Conservation (phyloP, 1,140 invertebrate genomes). For the Neodiprion lecontei region DNA sequence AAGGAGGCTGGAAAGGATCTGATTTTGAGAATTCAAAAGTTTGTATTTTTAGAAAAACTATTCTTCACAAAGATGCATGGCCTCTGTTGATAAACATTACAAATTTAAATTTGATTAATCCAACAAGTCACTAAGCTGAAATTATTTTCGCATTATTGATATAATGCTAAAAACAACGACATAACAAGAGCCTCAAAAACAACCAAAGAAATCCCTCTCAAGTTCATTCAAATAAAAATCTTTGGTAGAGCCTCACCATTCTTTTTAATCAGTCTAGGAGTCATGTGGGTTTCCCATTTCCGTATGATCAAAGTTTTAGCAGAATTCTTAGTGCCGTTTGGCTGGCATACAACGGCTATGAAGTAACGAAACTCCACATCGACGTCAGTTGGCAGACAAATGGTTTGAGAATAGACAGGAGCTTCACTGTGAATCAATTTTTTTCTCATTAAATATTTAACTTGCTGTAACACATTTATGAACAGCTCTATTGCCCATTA, state of each 20-base stretch:
- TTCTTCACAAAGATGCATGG: constrained; percentile 46
- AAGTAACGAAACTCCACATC: constrained; percentile 82
- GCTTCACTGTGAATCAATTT: not conserved
- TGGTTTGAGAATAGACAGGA: constrained; percentile 41
- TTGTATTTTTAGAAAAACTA: constrained; percentile 15
- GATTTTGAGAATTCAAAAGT: constrained; percentile 9
- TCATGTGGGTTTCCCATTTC: constrained; percentile 84
- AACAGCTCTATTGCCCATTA: not conserved
- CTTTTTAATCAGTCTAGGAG: constrained; percentile 68
- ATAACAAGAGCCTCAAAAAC: constrained; percentile 21
- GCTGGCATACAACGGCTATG: constrained; percentile 63
- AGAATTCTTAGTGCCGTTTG: constrained; percentile 59
- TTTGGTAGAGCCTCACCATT: constrained; percentile 50
- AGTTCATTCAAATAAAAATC: not conserved
- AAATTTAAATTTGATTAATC: too few species aligned
- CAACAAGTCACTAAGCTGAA: constrained; percentile 37
- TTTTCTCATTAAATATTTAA: constrained; percentile 38
- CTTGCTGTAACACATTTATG: constrained; percentile 39
- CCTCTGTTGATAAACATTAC: too few species aligned
- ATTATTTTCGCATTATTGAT: constrained; percentile 47
- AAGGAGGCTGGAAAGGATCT: constrained; percentile 16
- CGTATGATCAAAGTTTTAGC: constrained; percentile 71
- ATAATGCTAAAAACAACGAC: constrained; percentile 32
- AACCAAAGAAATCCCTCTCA: not conserved
- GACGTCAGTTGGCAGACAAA: constrained; percentile 67